Base-by-base conservation (phyloP, 2,888 invertebrate species). In the Heliconius ismenius region DNA sequence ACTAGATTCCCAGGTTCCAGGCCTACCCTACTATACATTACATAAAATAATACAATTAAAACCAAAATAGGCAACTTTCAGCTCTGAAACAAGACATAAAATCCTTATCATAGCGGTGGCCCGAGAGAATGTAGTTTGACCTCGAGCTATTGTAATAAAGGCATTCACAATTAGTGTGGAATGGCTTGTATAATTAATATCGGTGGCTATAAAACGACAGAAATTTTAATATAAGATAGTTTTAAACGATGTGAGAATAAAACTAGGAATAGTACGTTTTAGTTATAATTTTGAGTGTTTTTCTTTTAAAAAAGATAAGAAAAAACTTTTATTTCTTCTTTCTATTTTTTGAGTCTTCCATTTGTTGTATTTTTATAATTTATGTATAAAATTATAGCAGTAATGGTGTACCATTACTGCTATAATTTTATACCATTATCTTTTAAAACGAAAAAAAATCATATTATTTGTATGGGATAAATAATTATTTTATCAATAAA, bases 141-240 rank as follows among this genome's bases (percentile, higher is more conserved):
- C 70, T 70, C 70, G n/a, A 58, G 70, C 58, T 58, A 70, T 70
- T 58, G 58, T 70, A 70, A 70, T 70, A 36, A 58, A 70, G 70
- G 70, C 70, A 70, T 70, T 70, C 70, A 70, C 70, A 70, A 70
- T 70, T 70, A 70, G 70, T 58, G 58, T n/a, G 70, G 70, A 70
- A 70, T 70, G 58, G 70, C 58, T 70, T 70, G 70, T 70, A 36
- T 70, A 70, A 70, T 58, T 58, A 70, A 70, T 58, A 70, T 70
- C 32, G 70, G 58, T 9, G 58, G 70, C 39, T 67, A 43, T 67
- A 67, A 67, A 67, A 67, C 13, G 70, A 70, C 32, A 58, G 32
- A 70, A 70, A 70, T 58, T 70, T 58, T 58, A 70, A 70, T 70
- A 58, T 32, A 68, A 26, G 49, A 68, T 58, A 13, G 3, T 70